A percentile compares a stretch with the other conserved stretches of the same genome.
These are phyloP conservation scores for Noctua comes DNA, from an alignment of 2,888 invertebrate species.

Conservation along the genomic window DNA sequence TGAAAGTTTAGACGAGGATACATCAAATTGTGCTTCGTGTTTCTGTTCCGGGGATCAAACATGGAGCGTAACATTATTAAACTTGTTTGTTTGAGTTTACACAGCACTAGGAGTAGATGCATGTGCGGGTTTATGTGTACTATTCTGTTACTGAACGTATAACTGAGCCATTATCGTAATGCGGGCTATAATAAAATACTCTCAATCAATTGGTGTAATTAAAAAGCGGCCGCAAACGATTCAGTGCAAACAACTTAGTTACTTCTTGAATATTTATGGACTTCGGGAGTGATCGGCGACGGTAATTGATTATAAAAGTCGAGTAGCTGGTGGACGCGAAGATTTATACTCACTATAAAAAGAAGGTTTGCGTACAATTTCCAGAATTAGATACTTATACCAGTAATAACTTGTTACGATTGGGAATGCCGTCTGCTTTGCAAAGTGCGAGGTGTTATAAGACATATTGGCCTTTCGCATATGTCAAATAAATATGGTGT, in stretches of 20 bases:
- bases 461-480: neutral
- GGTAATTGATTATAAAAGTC: constrained; percentile 88
- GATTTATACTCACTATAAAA: constrained; percentile 85
- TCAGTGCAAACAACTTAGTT: constrained; percentile 78
- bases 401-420: constrained; percentile 37
- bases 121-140: constrained; percentile 60
- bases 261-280: constrained; percentile 83
- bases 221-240: constrained; percentile 80
- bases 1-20: neutral
- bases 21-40: constrained; percentile 4
- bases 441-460: constrained; percentile 10
- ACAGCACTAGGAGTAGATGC: constrained; percentile 41
- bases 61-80: constrained; percentile 42
- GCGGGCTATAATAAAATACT: constrained; percentile 72
- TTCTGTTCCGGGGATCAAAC: constrained; percentile 25
- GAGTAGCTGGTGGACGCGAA: constrained; percentile 79
- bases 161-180: constrained; percentile 72
- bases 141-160: constrained; percentile 59
- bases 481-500: constrained; percentile 18
- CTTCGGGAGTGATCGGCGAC: constrained; percentile 79
- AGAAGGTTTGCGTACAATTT: constrained; percentile 68
- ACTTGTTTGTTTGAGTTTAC: constrained; percentile 53
- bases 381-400: constrained; percentile 59
- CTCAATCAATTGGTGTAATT: constrained; percentile 80
- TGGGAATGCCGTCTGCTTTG: constrained; percentile 30